A percentile compares a stretch with the other conserved stretches of the same genome.
Evolutionary conservation across 2,113 vertebrate genomes (phyloP).

Genomic region (Callospermophilus lateralis): DNA sequence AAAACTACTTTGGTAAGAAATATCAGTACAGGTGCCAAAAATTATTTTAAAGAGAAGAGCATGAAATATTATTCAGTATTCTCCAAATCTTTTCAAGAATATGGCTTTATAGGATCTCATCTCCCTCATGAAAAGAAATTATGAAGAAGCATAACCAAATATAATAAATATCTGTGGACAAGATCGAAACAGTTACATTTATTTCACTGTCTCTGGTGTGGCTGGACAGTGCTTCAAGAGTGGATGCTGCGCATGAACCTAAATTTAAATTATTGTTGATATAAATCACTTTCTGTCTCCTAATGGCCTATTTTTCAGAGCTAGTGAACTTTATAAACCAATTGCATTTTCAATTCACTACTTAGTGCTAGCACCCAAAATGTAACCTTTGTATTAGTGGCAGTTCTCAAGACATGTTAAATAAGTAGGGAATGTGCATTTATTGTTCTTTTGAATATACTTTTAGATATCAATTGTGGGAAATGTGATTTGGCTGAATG

Average conservation of each 20-base stretch:
- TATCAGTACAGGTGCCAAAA: neutral
- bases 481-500: slow-evolving; percentile 76
- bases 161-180: neutral
- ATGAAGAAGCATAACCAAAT: neutral
- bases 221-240: neutral
- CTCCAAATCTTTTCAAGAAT: neutral
- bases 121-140: neutral
- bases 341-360: neutral
- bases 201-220: neutral
- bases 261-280: neutral
- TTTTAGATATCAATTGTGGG: slow-evolving; percentile 78
- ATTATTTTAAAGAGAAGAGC: neutral
- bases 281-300: neutral
- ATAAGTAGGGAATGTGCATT: slow-evolving; percentile 60
- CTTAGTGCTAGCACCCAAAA: slow-evolving; percentile 23
- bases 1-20: neutral
- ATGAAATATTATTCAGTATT: neutral
- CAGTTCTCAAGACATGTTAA: slow-evolving; percentile 56
- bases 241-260: neutral
- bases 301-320: neutral
- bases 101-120: neutral
- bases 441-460: slow-evolving; percentile 73
- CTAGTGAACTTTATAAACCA: neutral
- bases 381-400: neutral
- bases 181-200: neutral